These are phyloP conservation scores for Tenthredo scrophulariae DNA, from an alignment of 2,888 invertebrate genomes.

Conservation along the genomic window DNA sequence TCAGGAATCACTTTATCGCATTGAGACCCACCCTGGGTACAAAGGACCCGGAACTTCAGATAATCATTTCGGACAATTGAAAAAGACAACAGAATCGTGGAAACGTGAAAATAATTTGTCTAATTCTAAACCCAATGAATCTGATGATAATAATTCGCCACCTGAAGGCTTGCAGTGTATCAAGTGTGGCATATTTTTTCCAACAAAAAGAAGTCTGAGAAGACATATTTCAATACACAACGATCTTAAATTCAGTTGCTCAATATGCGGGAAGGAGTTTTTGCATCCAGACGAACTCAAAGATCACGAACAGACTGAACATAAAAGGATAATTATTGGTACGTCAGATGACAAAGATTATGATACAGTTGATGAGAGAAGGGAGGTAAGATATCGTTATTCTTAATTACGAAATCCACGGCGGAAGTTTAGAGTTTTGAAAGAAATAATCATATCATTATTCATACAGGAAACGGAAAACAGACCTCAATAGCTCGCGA, in stretches of 20 bases:
- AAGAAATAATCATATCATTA: not conserved
- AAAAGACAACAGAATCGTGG: constrained; percentile 36
- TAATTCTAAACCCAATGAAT: constrained; percentile 55
- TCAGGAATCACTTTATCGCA: constrained; percentile 69
- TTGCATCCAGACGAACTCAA: constrained; percentile 70
- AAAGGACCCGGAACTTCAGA: constrained; percentile 50
- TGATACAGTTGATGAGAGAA: constrained; percentile 67
- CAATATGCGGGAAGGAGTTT: constrained; percentile 71
- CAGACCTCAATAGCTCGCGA: constrained; percentile 70
- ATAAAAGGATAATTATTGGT: constrained; percentile 69
- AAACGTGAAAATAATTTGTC: constrained; percentile 63
- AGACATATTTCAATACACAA: constrained; percentile 73
- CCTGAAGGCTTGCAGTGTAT: constrained; percentile 70
- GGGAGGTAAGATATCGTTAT: constrained; percentile 64
- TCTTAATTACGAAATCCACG: not conserved
- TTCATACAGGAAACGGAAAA: constrained; percentile 67
- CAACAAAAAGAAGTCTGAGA: constrained; percentile 72
- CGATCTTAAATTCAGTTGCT: constrained; percentile 71
- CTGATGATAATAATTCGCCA: constrained; percentile 62
- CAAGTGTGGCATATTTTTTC: constrained; percentile 73
- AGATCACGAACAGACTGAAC: constrained; percentile 73
- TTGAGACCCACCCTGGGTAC: constrained; percentile 70
- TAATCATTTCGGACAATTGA: constrained; percentile 12
- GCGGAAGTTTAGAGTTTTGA: not conserved
- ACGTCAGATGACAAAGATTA: constrained; percentile 67